Conservation (phyloP, 2,888 invertebrate genomes). For the Rotaria socialis region DNA sequence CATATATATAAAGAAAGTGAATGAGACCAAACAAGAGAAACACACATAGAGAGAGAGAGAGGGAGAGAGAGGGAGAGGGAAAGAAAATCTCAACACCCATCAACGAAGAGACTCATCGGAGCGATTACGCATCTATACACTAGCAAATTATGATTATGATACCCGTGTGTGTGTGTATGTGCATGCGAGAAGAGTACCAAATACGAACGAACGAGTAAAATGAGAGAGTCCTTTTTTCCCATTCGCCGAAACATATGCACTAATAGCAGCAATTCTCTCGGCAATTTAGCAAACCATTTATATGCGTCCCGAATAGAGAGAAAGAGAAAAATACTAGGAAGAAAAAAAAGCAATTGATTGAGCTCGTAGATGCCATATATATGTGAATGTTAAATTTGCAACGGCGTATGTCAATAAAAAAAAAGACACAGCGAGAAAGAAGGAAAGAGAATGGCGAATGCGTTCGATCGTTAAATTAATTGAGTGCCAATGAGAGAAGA, state of each 20-base stretch:
- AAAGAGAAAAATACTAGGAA: not conserved
- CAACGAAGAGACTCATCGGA: slow-evolving; percentile 10
- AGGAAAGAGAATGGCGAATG: not conserved
- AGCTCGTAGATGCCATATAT: slow-evolving; percentile 5
- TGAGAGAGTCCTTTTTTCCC: slow-evolving; percentile 15
- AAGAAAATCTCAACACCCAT: slow-evolving; percentile 17
- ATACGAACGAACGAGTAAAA: slow-evolving; percentile 2
- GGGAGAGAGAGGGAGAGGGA: not conserved
- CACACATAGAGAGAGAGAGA: not conserved
- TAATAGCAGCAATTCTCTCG: slow-evolving; percentile 21
- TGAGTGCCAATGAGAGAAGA: slow-evolving; percentile 20
- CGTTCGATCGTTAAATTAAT: slow-evolving; percentile 22
- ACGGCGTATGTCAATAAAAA: slow-evolving; percentile 12
- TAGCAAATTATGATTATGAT: slow-evolving; percentile 23
- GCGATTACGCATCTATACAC: slow-evolving; percentile 17
- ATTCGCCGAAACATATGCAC: slow-evolving; percentile 15
- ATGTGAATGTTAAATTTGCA: not conserved
- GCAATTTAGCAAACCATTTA: slow-evolving; percentile 13
- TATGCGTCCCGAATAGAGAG: not conserved
- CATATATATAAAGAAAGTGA: slow-evolving; percentile 7
- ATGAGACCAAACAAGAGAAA: not conserved
- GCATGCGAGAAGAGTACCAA: not conserved
- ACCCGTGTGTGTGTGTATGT: not conserved
- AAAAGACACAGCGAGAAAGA: not conserved
- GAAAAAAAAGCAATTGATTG: slow-evolving; percentile 4